These are phyloP conservation scores for Sphaerophoria taeniata DNA, from an alignment of 2,888 invertebrate genomes.

Conservation along the genomic window DNA sequence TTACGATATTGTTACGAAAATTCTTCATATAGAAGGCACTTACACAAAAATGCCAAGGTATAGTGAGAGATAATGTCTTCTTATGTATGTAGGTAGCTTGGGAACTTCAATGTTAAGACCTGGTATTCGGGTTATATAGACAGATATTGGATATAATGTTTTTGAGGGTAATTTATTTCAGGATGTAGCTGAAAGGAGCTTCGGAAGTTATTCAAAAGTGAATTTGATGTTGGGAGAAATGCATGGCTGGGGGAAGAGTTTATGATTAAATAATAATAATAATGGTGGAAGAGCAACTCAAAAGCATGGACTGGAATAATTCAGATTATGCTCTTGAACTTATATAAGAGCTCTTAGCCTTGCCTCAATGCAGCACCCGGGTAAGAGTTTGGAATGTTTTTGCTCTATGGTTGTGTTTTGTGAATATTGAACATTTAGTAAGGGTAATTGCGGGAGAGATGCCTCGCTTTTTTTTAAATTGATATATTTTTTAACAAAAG, in stretches of 20 bases:
- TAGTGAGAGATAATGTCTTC: not conserved
- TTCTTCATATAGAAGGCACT: not conserved
- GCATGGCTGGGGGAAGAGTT: constrained; percentile 8
- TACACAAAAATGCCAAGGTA: not conserved
- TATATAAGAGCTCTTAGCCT: constrained; percentile 13
- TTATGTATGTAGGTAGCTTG: not conserved
- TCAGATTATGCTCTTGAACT: constrained; percentile 33
- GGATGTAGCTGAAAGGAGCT: constrained; percentile 58
- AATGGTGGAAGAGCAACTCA: constrained; percentile 35
- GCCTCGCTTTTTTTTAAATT: too few relatives aligned
- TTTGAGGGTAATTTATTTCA: constrained; percentile 68
- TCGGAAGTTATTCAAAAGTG: constrained; percentile 66
- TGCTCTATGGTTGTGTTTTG: too few relatives aligned
- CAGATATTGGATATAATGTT: constrained; percentile 7
- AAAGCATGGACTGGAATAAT: constrained; percentile 33
- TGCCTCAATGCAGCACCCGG: not conserved
- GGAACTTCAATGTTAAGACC: not conserved
- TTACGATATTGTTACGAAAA: constrained; percentile 9
- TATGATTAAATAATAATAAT: constrained; percentile 53
- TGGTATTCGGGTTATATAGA: not conserved
- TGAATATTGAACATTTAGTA: too few relatives aligned
- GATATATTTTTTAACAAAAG: too few relatives aligned
- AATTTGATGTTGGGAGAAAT: constrained; percentile 51
- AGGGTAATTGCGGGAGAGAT: too few relatives aligned
- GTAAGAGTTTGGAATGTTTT: not conserved